Percentiles rank a stretch among this genome's conserved stretches.
These are phyloP conservation scores for Discoglossus pictus DNA, from an alignment of 2,797 vertebrate genomes.

Conservation along the genomic window DNA sequence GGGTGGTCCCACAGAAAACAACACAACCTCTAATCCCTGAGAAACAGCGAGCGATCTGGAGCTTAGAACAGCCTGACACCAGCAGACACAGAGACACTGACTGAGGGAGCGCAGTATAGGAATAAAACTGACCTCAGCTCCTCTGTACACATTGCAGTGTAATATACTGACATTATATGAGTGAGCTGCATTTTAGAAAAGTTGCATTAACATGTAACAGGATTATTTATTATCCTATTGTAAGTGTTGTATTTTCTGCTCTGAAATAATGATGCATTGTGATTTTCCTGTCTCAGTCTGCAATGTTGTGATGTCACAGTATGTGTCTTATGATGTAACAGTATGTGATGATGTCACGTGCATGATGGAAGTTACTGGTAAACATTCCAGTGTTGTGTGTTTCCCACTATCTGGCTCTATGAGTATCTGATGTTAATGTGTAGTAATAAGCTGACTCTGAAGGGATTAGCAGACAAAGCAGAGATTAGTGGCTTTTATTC, in stretches of 20 bases:
- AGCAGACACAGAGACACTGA: constrained; percentile 47
- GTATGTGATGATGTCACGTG: constrained; percentile 26
- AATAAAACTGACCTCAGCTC: no score
- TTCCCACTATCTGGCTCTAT: constrained; percentile 45
- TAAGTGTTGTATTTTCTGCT: no score
- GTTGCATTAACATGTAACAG: no score
- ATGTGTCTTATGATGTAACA: constrained; percentile 55
- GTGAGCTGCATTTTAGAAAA: no score
- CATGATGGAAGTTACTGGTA: not conserved
- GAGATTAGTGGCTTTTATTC: constrained; percentile 73
- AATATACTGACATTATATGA: no score
- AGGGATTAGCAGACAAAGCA: constrained; percentile 70
- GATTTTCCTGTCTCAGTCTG: no score
- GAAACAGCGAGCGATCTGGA: constrained; percentile 46
- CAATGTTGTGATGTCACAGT: no score
- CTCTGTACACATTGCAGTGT: no score
- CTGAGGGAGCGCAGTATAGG: no score
- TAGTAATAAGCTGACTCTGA: constrained; percentile 71
- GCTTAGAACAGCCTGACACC: constrained; percentile 52
- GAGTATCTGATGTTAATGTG: constrained; percentile 72
- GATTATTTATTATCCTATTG: no score
- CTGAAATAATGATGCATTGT: no score
- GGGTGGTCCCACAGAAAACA: not conserved
- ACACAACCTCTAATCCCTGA: not conserved
- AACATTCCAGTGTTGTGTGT: not conserved